Evolutionary conservation across 2,888 invertebrate genomes (phyloP), one percentile per base, ranked within the genome.

Genomic region (Tetramorium bicarinatum): DNA sequence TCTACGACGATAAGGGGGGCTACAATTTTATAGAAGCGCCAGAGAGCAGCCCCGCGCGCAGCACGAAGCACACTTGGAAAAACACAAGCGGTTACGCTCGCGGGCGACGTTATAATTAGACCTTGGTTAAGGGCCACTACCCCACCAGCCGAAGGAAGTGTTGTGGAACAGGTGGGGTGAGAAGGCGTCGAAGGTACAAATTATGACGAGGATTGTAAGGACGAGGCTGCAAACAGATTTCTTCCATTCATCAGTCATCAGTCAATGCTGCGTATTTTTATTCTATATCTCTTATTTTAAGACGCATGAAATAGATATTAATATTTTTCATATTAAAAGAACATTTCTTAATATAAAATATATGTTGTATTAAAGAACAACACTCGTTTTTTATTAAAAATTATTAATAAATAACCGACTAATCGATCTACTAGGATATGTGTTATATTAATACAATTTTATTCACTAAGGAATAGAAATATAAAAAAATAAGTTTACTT

Each of bases 1-100:
- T 94, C 92, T 92, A 83, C 88, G 90, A 91, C 92, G 92, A 94
- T 93, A 93, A 93, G 92, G 93, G 93, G 66, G 93, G 92, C 92
- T 90, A 93, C 92, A 89, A 92, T 93, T 93, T 94, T 92, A 91
- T 92, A 93, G 89, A 90, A 89, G 90, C 90, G 87, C 84, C 87
- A 71, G 56, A 71, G 56, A 67, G 49, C 64, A 56, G 71, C 69
- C 79, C 44, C 47, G 29, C 66, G 75, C 49, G 49, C 52, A 56
- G 49, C 52, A 56, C 47, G 41, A 13, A 75, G 44, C 38, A 44
- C 69, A 75, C 52, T 59, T 54, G 61, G 69, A 69, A 80, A 80
- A 80, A 69, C 34, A 69, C 69, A 38, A 44, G 41, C 77, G 82
- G 66, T 76, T 67, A 64, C 67, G 56, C 64, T 75, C 44, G 54